phyloP scores from a whole-genome alignment of 2,888 invertebrate species.

The Dicycla oo region DNA sequence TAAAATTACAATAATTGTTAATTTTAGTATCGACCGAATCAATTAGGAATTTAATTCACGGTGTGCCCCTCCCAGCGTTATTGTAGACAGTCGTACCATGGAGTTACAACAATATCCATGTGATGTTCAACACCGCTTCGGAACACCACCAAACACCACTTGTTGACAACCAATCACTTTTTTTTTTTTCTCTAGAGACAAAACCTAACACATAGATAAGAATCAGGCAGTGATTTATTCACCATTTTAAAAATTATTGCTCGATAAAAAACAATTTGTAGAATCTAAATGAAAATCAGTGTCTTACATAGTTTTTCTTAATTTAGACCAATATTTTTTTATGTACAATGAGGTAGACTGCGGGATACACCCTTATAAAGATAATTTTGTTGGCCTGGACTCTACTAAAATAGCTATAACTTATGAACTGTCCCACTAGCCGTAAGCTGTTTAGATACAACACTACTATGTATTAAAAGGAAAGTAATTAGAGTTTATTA shows the following conservation, averaged over 20 bases:
- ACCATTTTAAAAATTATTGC: slow-evolving; percentile 80
- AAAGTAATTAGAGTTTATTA: not conserved
- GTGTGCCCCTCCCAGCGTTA: slow-evolving; percentile 25
- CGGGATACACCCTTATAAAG: slow-evolving; percentile 80
- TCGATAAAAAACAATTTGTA: slow-evolving; percentile 76
- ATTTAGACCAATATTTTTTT: slow-evolving; percentile 85
- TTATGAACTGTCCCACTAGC: slow-evolving; percentile 58
- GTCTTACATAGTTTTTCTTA: slow-evolving; percentile 80
- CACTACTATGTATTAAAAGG: slow-evolving; percentile 1
- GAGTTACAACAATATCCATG: slow-evolving; percentile 33
- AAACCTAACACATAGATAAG: slow-evolving; percentile 65
- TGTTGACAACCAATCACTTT: slow-evolving; percentile 68
- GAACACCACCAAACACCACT: slow-evolving; percentile 59
- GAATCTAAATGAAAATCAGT: slow-evolving; percentile 76
- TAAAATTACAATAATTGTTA: slow-evolving; percentile 49
- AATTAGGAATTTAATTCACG: slow-evolving; percentile 56
- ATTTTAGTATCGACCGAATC: slow-evolving; percentile 53
- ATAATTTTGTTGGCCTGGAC: slow-evolving; percentile 83
- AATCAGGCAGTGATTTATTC: slow-evolving; percentile 80
- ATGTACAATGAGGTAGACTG: slow-evolving; percentile 90
- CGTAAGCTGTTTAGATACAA: not conserved
- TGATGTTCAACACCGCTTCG: slow-evolving; percentile 28
- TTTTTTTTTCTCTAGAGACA: slow-evolving; percentile 58
- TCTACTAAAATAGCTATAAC: slow-evolving; percentile 63
- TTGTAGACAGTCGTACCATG: slow-evolving; percentile 23